Conservation (phyloP, 2,888 invertebrate species). For the Poecilus cupreus region DNA sequence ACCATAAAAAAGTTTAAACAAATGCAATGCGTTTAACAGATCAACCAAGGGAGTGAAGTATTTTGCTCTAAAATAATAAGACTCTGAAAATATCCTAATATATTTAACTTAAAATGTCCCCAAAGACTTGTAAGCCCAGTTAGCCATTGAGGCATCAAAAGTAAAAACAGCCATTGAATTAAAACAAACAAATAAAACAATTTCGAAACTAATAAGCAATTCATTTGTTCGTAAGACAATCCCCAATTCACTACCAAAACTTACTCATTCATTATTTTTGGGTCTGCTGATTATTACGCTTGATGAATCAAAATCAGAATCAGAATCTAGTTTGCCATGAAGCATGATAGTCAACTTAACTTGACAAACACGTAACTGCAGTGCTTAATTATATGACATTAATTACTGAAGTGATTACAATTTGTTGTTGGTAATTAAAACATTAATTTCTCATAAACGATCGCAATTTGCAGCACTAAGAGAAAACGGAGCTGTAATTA, state of each 20-base stretch:
- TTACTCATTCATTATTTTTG: neutral
- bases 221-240: neutral
- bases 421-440: neutral
- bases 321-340: neutral
- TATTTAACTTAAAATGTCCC: too few species aligned
- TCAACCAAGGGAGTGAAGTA: too few species aligned
- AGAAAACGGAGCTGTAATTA: neutral
- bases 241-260: neutral
- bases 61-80: too few species aligned
- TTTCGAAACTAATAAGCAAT: slow-evolving; percentile 18
- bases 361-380: neutral
- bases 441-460: slow-evolving; percentile 10
- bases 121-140: too few species aligned
- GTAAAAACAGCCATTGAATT: neutral
- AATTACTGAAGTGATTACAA: neutral
- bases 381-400: neutral
- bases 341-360: neutral
- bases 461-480: neutral
- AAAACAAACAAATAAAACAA: neutral
- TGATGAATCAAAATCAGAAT: too few species aligned
- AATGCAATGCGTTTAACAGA: too few species aligned
- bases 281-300: neutral
- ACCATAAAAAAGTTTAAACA: too few species aligned
- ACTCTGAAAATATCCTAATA: too few species aligned
- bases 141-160: neutral